A percentile compares a stretch with the other conserved stretches of the same genome.
phyloP scores from a whole-genome alignment of 2,113 vertebrate genomes.

The Hypanus sabinus region DNA sequence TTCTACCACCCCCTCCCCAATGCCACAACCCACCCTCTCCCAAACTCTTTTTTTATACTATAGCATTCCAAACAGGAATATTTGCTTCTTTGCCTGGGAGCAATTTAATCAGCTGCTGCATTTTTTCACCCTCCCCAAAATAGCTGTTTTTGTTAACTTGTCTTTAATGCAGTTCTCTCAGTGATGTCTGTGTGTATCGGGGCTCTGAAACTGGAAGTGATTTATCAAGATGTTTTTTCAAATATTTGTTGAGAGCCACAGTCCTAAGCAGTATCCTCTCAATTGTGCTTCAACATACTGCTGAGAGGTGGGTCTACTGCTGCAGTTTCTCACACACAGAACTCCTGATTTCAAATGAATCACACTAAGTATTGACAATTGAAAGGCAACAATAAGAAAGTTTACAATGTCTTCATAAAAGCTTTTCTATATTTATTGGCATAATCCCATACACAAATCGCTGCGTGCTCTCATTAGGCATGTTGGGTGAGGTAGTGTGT shows the following conservation, averaged over 20 bases:
- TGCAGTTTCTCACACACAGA: neutral
- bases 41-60: slow-evolving; percentile 47
- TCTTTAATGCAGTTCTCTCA: neutral
- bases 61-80: slow-evolving; percentile 59
- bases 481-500: too few relatives aligned
- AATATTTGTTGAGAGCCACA: neutral
- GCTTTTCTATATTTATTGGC: neutral
- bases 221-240: neutral
- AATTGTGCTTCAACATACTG: neutral
- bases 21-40: too few relatives aligned
- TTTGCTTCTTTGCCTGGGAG: slow-evolving; percentile 56
- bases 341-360: neutral
- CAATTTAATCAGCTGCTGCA: slow-evolving; percentile 61
- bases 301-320: neutral
- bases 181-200: neutral
- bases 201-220: neutral
- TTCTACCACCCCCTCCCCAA: neutral
- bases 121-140: neutral
- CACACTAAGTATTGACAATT: neutral
- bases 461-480: neutral
- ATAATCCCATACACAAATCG: neutral
- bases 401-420: neutral
- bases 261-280: neutral
- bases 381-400: neutral
- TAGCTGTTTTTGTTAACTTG: neutral